Evolutionary conservation across 2,797 vertebrate genomes (phyloP).

Genomic region (Zalophus californianus): DNA sequence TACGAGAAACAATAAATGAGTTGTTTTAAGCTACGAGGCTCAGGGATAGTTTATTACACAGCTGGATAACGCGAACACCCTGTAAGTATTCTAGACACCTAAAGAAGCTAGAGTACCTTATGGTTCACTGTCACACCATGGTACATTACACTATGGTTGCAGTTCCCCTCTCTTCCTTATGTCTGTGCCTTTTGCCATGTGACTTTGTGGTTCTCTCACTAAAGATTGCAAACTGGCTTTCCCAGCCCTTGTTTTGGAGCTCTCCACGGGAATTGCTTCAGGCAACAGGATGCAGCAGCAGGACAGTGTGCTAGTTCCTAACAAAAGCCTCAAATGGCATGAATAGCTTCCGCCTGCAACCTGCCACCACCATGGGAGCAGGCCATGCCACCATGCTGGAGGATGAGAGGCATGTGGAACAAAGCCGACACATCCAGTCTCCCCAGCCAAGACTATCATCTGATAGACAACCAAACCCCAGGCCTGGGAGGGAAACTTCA

Average conservation of each 20-base stretch:
- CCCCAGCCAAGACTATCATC: not conserved
- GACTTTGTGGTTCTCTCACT: not conserved
- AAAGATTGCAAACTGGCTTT: not conserved
- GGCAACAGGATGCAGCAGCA: not conserved
- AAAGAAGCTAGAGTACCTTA: rapidly evolving
- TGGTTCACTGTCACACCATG: rapidly evolving
- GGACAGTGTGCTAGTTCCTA: not conserved
- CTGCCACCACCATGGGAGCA: rapidly evolving
- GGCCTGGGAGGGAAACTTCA: not conserved
- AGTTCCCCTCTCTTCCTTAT: rapidly evolving
- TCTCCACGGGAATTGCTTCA: not conserved
- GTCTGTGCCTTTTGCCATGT: rapidly evolving
- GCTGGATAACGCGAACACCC: rapidly evolving
- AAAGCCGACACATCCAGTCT: too few relatives aligned
- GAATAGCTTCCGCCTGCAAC: not conserved
- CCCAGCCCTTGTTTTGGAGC: not conserved
- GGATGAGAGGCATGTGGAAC: too few relatives aligned
- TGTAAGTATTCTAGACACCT: rapidly evolving
- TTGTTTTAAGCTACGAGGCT: too few relatives aligned
- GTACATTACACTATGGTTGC: rapidly evolving
- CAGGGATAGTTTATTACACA: not conserved
- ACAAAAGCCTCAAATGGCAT: not conserved
- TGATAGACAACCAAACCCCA: not conserved
- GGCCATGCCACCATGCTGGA: rapidly evolving
- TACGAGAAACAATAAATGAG: rapidly evolving